A percentile compares a stretch with the other conserved stretches of the same genome.
Evolutionary conservation across 2,113 vertebrate species (phyloP).

Genomic region (Aspiorhynchus laticeps): DNA sequence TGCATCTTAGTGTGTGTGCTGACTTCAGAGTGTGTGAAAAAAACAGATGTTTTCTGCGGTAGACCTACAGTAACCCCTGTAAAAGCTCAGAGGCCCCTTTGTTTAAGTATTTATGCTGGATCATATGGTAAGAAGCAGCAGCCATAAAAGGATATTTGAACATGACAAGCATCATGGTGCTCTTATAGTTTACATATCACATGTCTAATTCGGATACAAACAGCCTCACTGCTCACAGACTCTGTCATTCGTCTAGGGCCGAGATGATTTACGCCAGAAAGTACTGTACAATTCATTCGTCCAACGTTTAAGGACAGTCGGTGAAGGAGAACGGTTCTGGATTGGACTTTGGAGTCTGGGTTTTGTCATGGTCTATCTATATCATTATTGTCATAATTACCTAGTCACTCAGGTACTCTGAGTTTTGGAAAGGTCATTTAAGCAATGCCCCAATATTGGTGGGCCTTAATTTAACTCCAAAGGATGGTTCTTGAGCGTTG

Average conservation of each 20-base stretch:
- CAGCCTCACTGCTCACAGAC: slow-evolving; percentile 16
- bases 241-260: slow-evolving; percentile 32
- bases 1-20: neutral
- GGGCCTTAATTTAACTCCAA: neutral
- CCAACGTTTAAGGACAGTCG: slow-evolving; percentile 18
- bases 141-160: slow-evolving; percentile 54
- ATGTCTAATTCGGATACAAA: slow-evolving; percentile 47
- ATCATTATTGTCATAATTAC: slow-evolving; percentile 20
- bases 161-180: slow-evolving; percentile 44
- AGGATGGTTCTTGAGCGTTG: neutral
- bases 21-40: neutral
- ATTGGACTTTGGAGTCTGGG: slow-evolving; percentile 29
- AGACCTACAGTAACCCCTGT: slow-evolving; percentile 1
- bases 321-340: neutral
- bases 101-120: slow-evolving; percentile 21
- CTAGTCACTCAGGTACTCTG: neutral
- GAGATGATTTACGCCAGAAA: slow-evolving; percentile 27
- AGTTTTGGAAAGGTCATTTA: neutral
- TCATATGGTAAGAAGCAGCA: slow-evolving; percentile 38
- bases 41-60: neutral
- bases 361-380: slow-evolving; percentile 12
- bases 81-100: slow-evolving; percentile 3
- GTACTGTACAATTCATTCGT: neutral
- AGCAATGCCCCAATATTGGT: neutral
- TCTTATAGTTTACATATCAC: slow-evolving; percentile 51